Evolutionary conservation across 2,113 vertebrate genomes (phyloP), one percentile per base, ranked within the genome.

Genomic region (Climacteris rufus): DNA sequence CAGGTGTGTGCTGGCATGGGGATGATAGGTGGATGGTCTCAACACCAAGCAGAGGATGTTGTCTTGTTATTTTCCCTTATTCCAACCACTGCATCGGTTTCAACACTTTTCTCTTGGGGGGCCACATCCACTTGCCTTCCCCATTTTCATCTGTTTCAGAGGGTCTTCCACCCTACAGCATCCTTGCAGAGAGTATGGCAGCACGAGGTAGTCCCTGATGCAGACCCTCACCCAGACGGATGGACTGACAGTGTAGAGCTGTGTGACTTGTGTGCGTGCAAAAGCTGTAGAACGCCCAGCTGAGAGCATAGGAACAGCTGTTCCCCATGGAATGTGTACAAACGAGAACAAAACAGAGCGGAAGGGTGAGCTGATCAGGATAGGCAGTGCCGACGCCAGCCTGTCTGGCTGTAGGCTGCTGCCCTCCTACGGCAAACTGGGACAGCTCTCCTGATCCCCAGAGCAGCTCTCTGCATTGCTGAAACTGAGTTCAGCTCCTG

Each of bases 331-430:
- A 24, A 44, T 23, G n/a, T 25, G 71, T 64, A 12, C 22, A 59
- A 75, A 64, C 4, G 9, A 25, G 23, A 71, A 64, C 25, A 65
- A 37, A 78, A 24, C 9, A 21, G 69, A 63, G 42, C 3, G 2
- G 53, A 54, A 78, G 35, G 19, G 13, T 20, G 68, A 65, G 20
- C 2, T 11, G 54, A 61, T 23, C 3, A 52, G 53, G 33, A 54
- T 0, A 20, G 19, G 23, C 25, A 9, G 42, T 8, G 13, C 30
- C 25, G 13, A 3, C 1, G 0, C 5, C 80, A 69, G 13, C n/a
- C 39, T 35, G 10, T 80, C 75, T 71, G 27, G 31, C 53, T 95
- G 81, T 95, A 49, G 42, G 53, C 49, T 93, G 93, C 90, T 96
- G 90, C 86, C 97, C 88, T 83, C 87, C 71, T 21, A 10, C 1